Evolutionary conservation across 2,888 invertebrate genomes (phyloP).

Genomic region (Mechanitis messenoides): DNA sequence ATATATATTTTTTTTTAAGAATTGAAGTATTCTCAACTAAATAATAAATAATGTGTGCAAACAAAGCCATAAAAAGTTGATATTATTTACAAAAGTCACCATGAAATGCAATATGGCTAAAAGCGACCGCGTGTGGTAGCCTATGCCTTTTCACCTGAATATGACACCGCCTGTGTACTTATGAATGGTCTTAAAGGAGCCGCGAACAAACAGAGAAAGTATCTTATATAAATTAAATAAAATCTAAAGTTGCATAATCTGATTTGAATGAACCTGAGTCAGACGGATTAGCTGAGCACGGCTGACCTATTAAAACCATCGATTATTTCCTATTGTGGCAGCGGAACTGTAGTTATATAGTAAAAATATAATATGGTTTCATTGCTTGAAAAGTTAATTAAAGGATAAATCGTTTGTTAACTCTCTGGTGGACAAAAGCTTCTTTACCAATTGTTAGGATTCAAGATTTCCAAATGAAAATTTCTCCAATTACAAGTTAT

Average conservation of each 20-base stretch:
- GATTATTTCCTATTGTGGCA: slow-evolving; percentile 74
- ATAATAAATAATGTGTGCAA: too few relatives aligned
- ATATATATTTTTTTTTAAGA: too few relatives aligned
- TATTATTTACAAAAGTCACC: slow-evolving; percentile 62
- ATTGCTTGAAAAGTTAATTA: neutral
- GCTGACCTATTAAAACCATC: slow-evolving; percentile 75
- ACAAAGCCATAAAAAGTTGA: slow-evolving; percentile 36
- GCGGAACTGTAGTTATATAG: slow-evolving; percentile 47
- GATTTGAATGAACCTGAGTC: slow-evolving; percentile 47
- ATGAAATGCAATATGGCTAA: slow-evolving; percentile 68
- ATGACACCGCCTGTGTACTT: slow-evolving; percentile 58
- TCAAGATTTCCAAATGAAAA: too few relatives aligned
- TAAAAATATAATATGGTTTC: slow-evolving; percentile 51
- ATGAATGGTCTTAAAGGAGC: slow-evolving; percentile 50
- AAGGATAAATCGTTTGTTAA: too few relatives aligned
- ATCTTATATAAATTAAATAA: slow-evolving; percentile 50
- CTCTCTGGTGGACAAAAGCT: too few relatives aligned
- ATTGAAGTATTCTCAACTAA: too few relatives aligned
- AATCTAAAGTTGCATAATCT: slow-evolving; percentile 51
- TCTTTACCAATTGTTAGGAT: too few relatives aligned
- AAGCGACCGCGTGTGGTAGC: slow-evolving; percentile 72
- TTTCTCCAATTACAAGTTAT: too few relatives aligned
- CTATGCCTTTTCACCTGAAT: slow-evolving; percentile 74
- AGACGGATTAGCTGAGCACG: slow-evolving; percentile 70
- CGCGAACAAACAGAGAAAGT: slow-evolving; percentile 40